These are phyloP conservation scores for Gymnarchus niloticus DNA, from an alignment of 2,113 vertebrate species.

Conservation along the genomic window DNA sequence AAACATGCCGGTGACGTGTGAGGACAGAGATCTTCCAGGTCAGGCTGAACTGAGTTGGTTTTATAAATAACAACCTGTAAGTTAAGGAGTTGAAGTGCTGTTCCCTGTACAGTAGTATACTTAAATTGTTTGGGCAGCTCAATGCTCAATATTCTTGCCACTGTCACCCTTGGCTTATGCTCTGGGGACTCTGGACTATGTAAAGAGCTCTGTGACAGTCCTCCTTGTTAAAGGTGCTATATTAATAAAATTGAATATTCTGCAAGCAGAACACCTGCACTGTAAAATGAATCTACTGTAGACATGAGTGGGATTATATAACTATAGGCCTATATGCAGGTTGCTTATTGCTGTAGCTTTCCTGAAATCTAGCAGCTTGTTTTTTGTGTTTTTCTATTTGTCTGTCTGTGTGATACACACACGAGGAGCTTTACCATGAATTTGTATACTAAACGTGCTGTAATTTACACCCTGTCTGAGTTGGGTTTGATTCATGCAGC, in stretches of 20 bases:
- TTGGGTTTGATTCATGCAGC: neutral
- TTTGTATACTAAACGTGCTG: neutral
- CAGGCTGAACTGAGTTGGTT: no score
- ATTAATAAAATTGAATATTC: no score
- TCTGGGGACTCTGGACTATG: no score
- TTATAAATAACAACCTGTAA: no score
- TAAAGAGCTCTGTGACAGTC: no score
- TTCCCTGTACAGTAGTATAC: no score
- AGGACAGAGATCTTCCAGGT: constrained; percentile 95
- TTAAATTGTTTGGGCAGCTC: no score
- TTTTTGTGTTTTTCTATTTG: neutral
- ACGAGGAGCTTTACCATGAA: neutral
- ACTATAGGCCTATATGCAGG: neutral
- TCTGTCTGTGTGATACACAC: neutral
- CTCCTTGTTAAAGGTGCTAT: no score
- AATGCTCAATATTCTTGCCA: no score
- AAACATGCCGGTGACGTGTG: constrained; percentile 93
- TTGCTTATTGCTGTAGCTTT: neutral
- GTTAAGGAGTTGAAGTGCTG: no score
- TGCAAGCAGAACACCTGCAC: no score
- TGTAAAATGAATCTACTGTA: neutral
- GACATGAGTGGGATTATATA: neutral
- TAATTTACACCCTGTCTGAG: constrained; percentile 4
- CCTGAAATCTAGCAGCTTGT: neutral
- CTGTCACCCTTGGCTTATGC: no score